These are phyloP conservation scores for Callocephalon fimbriatum DNA, from an alignment of 2,113 vertebrate genomes.

Conservation along the genomic window DNA sequence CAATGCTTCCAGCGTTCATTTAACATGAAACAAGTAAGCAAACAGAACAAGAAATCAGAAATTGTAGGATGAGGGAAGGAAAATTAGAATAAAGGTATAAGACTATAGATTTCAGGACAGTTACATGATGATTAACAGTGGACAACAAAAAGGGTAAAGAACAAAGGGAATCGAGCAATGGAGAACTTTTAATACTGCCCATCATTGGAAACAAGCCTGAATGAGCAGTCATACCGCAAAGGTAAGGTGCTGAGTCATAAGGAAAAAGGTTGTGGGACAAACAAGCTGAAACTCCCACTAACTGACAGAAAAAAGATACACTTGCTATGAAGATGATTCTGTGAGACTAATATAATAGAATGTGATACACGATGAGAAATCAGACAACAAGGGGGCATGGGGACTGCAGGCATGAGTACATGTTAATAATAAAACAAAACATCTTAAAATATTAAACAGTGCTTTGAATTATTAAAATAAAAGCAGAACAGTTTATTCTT, in stretches of 20 bases:
- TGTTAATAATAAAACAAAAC: background rate
- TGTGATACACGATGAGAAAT: background rate
- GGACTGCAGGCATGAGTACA: background rate
- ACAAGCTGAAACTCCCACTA: background rate
- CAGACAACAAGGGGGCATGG: background rate
- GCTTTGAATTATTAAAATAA: constrained; percentile 42
- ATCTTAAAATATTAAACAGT: constrained; percentile 30
- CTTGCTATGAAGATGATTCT: background rate
- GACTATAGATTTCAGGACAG: background rate
- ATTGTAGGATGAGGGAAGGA: background rate
- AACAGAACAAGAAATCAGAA: background rate
- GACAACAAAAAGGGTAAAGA: background rate
- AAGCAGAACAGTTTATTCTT: background rate
- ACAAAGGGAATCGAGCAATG: background rate
- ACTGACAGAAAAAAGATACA: background rate
- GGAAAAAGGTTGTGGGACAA: background rate
- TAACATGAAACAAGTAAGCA: background rate
- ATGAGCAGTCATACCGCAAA: background rate
- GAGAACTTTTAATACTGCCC: background rate
- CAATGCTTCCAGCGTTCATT: background rate
- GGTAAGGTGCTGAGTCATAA: background rate
- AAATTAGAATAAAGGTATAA: background rate
- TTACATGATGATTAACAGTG: background rate
- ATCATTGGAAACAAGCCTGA: background rate
- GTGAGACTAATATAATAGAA: background rate